phyloP scores from a whole-genome alignment of 2,113 vertebrate genomes.

The Romanogobio albipinnatus region DNA sequence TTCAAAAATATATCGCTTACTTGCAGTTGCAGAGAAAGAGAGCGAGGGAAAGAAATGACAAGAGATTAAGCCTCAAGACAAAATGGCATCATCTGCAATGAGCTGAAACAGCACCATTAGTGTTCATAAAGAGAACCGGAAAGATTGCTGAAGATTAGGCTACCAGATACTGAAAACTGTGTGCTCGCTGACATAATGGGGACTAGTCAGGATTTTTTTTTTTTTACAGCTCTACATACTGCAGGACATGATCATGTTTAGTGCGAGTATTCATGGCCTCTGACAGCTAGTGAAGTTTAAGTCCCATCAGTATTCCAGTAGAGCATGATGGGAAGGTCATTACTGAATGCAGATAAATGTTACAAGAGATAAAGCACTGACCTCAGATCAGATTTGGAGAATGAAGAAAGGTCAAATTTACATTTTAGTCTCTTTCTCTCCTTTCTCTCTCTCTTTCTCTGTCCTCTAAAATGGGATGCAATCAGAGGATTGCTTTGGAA shows the following conservation, averaged over 20 bases:
- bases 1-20: background rate
- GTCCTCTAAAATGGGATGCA: conserved; percentile 16
- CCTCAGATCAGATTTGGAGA: conserved; percentile 58
- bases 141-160: conserved; percentile 33
- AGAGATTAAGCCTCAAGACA: conserved; percentile 29
- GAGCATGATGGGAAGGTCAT: conserved; percentile 58
- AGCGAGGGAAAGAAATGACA: conserved; percentile 9
- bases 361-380: conserved; percentile 57
- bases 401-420: conserved; percentile 65
- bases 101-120: conserved; percentile 38
- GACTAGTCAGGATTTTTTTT: conserved; percentile 32
- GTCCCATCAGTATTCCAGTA: conserved; percentile 58
- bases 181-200: conserved; percentile 20
- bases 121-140: conserved; percentile 25
- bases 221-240: conserved; percentile 36
- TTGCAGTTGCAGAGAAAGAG: background rate
- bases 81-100: conserved; percentile 32
- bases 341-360: conserved; percentile 61
- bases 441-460: conserved; percentile 5
- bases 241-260: conserved; percentile 44
- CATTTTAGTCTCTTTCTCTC: conserved; percentile 51
- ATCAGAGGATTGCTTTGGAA: conserved; percentile 31
- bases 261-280: conserved; percentile 50
- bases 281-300: conserved; percentile 54
- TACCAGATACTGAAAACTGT: conserved; percentile 5